Evolutionary conservation across 2,797 vertebrate species (phyloP).

Genomic region (Ctenopoma kingsleyae): DNA sequence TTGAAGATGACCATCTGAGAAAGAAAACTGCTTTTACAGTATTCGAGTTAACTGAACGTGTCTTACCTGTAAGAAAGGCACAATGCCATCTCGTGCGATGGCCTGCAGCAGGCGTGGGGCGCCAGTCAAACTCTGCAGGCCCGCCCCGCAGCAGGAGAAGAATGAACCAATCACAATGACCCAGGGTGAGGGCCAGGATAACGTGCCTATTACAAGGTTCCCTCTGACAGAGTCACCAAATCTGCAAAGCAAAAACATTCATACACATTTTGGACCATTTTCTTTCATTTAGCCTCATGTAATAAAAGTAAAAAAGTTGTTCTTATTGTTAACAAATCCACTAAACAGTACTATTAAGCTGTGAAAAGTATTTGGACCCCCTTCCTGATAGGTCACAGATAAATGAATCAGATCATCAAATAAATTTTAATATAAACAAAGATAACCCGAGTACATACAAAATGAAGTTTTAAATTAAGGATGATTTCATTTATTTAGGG

Average conservation of each 20-base stretch:
- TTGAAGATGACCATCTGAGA: not conserved
- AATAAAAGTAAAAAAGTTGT: no score
- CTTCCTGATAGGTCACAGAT: no score
- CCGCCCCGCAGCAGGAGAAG: constrained; percentile 96
- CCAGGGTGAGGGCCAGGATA: constrained; percentile 98
- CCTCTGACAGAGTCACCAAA: constrained; percentile 94
- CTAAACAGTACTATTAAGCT: no score
- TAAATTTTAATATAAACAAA: no score
- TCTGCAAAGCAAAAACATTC: constrained; percentile 69
- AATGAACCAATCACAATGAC: constrained; percentile 98
- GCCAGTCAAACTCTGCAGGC: constrained; percentile 95
- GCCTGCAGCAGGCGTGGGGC: constrained; percentile 95
- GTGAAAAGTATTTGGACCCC: no score
- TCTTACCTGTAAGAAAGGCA: constrained; percentile 93
- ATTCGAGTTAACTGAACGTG: not conserved
- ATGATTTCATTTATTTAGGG: no score
- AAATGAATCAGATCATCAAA: no score
- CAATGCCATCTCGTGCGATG: constrained; percentile 94
- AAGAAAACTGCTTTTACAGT: not conserved
- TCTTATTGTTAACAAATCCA: no score
- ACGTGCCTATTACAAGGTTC: constrained; percentile 93
- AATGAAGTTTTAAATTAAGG: no score
- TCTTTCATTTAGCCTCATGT: not conserved
- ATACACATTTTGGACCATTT: not conserved
- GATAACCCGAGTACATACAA: no score